Conservation (phyloP, 2,113 vertebrate species). For the Pteronura brasiliensis region DNA sequence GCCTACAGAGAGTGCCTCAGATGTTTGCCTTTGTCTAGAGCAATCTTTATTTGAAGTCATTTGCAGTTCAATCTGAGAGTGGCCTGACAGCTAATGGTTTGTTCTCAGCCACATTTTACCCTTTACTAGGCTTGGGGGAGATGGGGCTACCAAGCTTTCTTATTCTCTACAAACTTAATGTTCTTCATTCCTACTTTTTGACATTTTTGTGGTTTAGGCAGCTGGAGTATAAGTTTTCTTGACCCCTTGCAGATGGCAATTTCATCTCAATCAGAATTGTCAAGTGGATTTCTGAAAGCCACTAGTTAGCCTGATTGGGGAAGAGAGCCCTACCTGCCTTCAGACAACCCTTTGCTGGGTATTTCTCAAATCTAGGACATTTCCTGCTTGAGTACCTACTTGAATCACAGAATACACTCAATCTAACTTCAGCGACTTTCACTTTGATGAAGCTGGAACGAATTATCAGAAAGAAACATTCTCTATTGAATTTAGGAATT, state of each 20-base stretch:
- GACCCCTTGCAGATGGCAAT: background rate
- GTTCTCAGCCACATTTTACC: background rate
- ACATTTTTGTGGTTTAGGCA: background rate
- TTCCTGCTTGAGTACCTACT: background rate
- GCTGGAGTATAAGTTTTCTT: background rate
- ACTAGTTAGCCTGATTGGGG: background rate
- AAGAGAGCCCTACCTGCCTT: background rate
- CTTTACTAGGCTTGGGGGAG: background rate
- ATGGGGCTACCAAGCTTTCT: background rate
- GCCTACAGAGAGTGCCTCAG: background rate
- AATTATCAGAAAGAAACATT: background rate
- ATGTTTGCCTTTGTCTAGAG: background rate
- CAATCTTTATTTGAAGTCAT: background rate
- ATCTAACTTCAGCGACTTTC: background rate
- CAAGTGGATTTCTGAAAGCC: background rate
- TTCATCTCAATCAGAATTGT: background rate
- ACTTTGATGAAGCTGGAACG: background rate
- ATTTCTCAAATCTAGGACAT: background rate
- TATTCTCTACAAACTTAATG: background rate
- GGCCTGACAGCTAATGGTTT: background rate
- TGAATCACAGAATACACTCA: background rate
- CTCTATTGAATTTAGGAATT: conserved; percentile 38
- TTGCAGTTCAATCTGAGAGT: background rate
- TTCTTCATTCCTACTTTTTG: background rate
- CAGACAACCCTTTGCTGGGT: background rate